These are phyloP conservation scores for Chrysomallon squamiferum DNA, from an alignment of 1,140 invertebrate species.

Conservation along the genomic window DNA sequence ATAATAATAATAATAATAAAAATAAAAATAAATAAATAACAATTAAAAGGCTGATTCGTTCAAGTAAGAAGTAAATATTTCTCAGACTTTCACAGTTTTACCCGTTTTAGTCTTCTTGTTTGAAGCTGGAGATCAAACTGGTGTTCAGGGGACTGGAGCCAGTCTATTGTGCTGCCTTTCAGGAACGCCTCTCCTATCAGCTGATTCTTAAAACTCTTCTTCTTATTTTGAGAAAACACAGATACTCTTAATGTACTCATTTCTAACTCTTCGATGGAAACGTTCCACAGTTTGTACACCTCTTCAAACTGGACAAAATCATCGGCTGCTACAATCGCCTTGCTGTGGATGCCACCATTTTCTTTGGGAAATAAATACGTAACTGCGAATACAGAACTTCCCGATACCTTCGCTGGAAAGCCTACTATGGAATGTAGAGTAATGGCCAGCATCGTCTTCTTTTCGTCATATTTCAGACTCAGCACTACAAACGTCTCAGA, in stretches of 20 bases:
- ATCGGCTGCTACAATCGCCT: neutral
- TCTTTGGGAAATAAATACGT: conserved; percentile 19
- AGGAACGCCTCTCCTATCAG: conserved; percentile 21
- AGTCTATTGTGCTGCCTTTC: conserved; percentile 18
- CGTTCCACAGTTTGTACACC: conserved; percentile 14
- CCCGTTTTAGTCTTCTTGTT: conserved; percentile 20
- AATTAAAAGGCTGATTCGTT: no score
- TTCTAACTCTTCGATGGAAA: conserved; percentile 15
- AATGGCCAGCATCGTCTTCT: conserved; percentile 3
- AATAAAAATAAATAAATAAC: no score
- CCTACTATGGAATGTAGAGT: conserved; percentile 5
- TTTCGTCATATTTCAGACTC: conserved; percentile 10
- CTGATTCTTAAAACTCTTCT: conserved; percentile 6
- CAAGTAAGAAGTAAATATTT: no score
- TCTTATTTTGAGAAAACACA: conserved; percentile 12
- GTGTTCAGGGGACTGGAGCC: neutral
- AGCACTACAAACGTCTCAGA: neutral
- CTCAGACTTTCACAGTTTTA: conserved; percentile 6
- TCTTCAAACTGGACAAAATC: conserved; percentile 10
- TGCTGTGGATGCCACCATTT: conserved; percentile 10
- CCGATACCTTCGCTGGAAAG: conserved; percentile 11
- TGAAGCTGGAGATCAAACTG: conserved; percentile 6
- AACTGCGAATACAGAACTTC: conserved; percentile 12
- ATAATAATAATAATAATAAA: no score
- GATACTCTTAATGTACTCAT: conserved; percentile 16